Conservation (phyloP, 1,140 invertebrate genomes). For the Dendroctonus valens region DNA sequence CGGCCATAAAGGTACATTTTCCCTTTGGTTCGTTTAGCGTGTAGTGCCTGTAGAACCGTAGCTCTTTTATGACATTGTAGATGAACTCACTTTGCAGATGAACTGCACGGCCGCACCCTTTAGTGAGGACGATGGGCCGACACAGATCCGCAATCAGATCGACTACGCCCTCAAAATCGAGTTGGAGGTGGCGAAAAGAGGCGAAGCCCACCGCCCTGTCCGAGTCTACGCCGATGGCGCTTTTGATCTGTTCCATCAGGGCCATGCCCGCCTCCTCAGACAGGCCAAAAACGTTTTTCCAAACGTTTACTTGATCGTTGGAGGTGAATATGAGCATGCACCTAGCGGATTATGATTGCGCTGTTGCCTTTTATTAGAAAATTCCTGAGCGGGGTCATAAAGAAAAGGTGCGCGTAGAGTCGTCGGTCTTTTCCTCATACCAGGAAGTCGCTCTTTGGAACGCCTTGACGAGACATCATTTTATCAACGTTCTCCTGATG, state of each 20-base stretch:
- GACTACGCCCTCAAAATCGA: constrained; percentile 85
- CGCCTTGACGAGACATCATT: too few species aligned
- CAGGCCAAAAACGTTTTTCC: constrained; percentile 97
- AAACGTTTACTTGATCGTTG: constrained; percentile 97
- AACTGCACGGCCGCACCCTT: constrained; percentile 83
- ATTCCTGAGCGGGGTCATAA: too few species aligned
- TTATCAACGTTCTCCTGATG: too few species aligned
- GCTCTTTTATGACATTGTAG: too few species aligned
- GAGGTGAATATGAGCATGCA: constrained; percentile 65
- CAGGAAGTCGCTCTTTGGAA: too few species aligned
- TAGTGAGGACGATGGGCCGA: constrained; percentile 79
- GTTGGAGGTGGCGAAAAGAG: constrained; percentile 76
- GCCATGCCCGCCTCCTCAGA: constrained; percentile 95
- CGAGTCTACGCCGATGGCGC: constrained; percentile 97
- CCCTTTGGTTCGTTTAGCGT: too few species aligned
- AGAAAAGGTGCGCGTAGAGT: too few species aligned
- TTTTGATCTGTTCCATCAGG: constrained; percentile 96
- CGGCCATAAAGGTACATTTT: too few species aligned
- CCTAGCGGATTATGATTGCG: too few species aligned
- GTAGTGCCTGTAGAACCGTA: too few species aligned
- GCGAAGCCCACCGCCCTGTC: constrained; percentile 73
- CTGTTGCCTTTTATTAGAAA: too few species aligned
- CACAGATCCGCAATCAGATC: constrained; percentile 71
- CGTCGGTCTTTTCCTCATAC: too few species aligned
- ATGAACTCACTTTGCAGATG: constrained; percentile 55